Evolutionary conservation across 2,888 invertebrate genomes (phyloP).

Genomic region (Dorcus parallelipipedus): DNA sequence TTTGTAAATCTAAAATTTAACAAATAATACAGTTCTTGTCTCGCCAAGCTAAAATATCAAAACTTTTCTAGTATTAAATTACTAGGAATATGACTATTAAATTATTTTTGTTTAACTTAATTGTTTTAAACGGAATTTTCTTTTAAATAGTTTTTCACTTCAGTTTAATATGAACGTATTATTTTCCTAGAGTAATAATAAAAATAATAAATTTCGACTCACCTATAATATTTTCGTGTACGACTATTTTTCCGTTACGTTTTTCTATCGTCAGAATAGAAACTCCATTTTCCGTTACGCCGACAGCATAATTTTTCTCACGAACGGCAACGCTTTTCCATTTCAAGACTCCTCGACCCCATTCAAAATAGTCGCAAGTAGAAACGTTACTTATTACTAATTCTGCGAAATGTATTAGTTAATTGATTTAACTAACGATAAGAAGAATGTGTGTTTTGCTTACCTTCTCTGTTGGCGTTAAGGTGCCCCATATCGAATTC

Average conservation of each 20-base stretch:
- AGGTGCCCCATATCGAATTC: too few relatives aligned
- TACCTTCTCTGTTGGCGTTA: background rate
- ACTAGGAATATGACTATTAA: too few relatives aligned
- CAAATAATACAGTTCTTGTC: background rate
- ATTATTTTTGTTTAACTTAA: too few relatives aligned
- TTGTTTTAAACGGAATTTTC: too few relatives aligned
- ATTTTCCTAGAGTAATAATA: background rate
- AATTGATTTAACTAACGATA: too few relatives aligned
- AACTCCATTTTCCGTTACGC: constrained; percentile 25
- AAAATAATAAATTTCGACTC: constrained; percentile 10
- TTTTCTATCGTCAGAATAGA: constrained; percentile 22
- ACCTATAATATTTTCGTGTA: constrained; percentile 15
- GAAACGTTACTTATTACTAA: constrained; percentile 28
- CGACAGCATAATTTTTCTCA: constrained; percentile 27
- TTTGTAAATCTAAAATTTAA: background rate
- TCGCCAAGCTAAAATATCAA: background rate
- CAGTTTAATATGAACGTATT: too few relatives aligned
- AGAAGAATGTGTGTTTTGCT: background rate
- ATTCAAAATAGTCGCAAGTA: constrained; percentile 27
- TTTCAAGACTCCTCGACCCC: constrained; percentile 23
- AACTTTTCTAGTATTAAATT: too few relatives aligned
- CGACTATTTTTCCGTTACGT: constrained; percentile 12
- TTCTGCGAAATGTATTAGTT: constrained; percentile 23
- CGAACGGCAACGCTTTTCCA: constrained; percentile 30
- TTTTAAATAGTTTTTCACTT: too few relatives aligned